phyloP scores from a whole-genome alignment of 2,888 invertebrate genomes.

The Andrena fulva region DNA sequence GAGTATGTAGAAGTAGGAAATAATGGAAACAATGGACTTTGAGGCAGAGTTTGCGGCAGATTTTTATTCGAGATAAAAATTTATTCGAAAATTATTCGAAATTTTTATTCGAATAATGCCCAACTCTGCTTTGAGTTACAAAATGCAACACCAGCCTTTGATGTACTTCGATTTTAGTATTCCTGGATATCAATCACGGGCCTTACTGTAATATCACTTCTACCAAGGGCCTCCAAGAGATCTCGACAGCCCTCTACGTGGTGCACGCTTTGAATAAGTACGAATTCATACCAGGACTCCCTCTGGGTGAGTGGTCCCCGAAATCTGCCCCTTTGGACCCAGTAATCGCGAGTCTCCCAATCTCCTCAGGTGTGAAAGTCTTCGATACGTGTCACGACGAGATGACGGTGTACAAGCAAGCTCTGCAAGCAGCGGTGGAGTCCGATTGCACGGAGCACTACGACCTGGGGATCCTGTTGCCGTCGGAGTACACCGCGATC shows the following conservation, averaged over 20 bases:
- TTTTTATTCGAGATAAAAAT: no score
- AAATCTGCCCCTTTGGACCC: no score
- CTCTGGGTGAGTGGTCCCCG: conserved; percentile 78
- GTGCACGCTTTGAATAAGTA: conserved; percentile 82
- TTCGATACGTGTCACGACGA: conserved; percentile 82
- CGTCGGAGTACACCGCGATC: conserved; percentile 71
- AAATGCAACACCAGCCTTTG: background rate
- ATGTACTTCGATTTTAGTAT: conserved; percentile 73
- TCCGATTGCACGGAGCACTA: conserved; percentile 78
- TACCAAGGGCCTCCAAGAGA: conserved; percentile 81
- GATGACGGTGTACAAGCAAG: conserved; percentile 79
- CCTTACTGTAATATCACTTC: conserved; percentile 83
- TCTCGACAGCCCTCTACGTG: conserved; percentile 83
- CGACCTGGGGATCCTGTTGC: conserved; percentile 79
- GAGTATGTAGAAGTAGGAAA: no score
- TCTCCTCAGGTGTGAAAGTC: conserved; percentile 77
- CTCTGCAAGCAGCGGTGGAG: conserved; percentile 75
- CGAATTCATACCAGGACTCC: conserved; percentile 82
- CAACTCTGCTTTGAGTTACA: no score
- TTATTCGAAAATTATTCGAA: no score
- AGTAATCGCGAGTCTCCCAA: background rate
- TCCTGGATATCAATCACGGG: conserved; percentile 83
- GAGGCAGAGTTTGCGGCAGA: no score
- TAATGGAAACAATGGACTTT: no score
- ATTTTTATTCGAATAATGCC: no score